Evolutionary conservation across 2,888 invertebrate genomes (phyloP).

Genomic region (Drosophila rubida): DNA sequence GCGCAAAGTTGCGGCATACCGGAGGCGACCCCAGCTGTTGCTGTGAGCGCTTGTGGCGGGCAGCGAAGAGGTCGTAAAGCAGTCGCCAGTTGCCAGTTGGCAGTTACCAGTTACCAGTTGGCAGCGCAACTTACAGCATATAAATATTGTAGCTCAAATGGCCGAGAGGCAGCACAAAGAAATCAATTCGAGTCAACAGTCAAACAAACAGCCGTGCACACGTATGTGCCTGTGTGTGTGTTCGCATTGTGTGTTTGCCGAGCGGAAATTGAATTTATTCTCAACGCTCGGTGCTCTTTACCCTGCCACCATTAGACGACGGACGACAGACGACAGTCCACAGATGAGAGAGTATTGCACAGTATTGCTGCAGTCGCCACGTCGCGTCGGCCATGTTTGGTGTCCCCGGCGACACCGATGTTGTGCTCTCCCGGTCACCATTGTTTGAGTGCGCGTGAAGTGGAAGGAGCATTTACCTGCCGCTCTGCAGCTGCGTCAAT

Average conservation of each 20-base stretch:
- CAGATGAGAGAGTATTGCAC: no score
- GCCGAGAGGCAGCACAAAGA: constrained; percentile 5
- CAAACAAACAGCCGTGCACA: constrained; percentile 1
- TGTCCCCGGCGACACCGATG: neutral
- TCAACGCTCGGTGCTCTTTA: constrained; percentile 3
- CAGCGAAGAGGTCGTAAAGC: neutral
- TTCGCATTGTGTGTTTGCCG: constrained; percentile 22
- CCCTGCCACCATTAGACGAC: constrained; percentile 1
- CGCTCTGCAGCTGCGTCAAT: neutral
- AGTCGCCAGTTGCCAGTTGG: neutral
- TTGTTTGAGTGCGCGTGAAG: neutral
- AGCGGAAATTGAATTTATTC: constrained; percentile 48
- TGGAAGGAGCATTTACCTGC: neutral
- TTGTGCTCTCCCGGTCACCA: neutral
- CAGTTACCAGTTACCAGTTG: constrained; percentile 9
- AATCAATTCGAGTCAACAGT: constrained; percentile 36
- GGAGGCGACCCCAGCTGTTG: neutral
- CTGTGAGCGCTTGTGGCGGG: neutral
- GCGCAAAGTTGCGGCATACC: neutral
- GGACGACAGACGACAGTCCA: neutral
- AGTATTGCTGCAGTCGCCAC: neutral
- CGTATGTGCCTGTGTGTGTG: neutral
- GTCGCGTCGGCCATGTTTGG: no score
- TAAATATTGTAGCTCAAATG: constrained; percentile 11
- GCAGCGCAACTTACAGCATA: neutral